Conservation (phyloP, 2,113 vertebrate genomes). For the Elanus axillaris region DNA sequence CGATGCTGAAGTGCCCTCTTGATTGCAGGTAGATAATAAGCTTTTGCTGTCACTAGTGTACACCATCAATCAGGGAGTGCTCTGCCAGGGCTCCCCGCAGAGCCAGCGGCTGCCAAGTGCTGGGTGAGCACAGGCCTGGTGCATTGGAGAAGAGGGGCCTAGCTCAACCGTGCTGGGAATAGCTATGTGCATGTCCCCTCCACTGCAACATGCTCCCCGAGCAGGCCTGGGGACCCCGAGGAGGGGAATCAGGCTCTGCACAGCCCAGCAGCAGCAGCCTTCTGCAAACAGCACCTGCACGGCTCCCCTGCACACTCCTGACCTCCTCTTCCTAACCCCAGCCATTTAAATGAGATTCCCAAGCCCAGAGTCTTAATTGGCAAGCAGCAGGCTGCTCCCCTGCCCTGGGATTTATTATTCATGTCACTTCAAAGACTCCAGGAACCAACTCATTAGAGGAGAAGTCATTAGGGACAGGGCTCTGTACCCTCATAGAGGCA, state of each 20-base stretch:
- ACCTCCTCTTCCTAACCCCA: not conserved
- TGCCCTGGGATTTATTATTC: not conserved
- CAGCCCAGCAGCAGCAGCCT: rapidly evolving
- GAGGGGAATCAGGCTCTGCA: not conserved
- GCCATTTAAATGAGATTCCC: not conserved
- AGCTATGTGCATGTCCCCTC: rapidly evolving
- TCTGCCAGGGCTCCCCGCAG: not conserved
- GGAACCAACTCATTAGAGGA: not conserved
- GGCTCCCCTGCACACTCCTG: not conserved
- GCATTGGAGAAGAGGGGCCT: rapidly evolving
- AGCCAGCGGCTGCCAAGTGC: not conserved
- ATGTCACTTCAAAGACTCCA: not conserved
- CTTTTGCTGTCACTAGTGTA: not conserved
- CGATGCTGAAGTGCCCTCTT: conserved; percentile 13
- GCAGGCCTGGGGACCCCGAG: not conserved
- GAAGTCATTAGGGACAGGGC: not conserved
- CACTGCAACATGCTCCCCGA: rapidly evolving
- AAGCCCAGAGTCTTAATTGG: not conserved
- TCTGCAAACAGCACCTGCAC: not conserved
- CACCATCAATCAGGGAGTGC: not conserved
- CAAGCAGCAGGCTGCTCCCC: not conserved
- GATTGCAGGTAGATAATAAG: conserved; percentile 53
- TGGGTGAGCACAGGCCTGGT: rapidly evolving
- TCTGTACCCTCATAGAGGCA: not conserved
- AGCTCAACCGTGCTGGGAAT: not conserved